phyloP scores from a whole-genome alignment of 2,888 invertebrate species.

The Caenorhabditis plicata region DNA sequence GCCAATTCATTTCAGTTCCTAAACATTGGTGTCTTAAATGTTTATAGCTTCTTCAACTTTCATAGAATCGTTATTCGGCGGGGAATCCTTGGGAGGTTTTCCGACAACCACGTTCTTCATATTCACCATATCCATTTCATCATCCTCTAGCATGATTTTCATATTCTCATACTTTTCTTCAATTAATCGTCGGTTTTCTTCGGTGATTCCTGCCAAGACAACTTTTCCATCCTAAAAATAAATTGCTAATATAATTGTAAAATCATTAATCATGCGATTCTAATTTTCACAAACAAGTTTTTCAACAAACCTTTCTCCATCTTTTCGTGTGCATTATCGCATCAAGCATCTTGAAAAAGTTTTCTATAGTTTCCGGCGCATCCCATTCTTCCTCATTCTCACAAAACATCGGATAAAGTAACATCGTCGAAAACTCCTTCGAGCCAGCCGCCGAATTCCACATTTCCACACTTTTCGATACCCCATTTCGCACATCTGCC shows the following conservation, averaged over 20 bases:
- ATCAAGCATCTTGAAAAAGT: constrained; percentile 23
- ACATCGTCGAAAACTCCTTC: constrained; percentile 12
- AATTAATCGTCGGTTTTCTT: constrained; percentile 10
- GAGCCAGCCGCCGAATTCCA: constrained; percentile 11
- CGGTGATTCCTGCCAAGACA: constrained; percentile 23
- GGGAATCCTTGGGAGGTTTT: no score
- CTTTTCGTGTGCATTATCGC: constrained; percentile 13
- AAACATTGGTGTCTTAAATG: no score
- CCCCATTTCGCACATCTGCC: constrained; percentile 11
- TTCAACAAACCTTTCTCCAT: constrained; percentile 9
- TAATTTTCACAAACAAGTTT: background rate
- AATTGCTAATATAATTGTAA: background rate
- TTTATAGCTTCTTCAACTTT: no score
- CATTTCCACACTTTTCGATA: constrained; percentile 18
- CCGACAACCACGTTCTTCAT: no score
- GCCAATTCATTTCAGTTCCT: no score
- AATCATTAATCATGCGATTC: background rate
- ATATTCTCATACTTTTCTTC: constrained; percentile 14
- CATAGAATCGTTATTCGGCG: no score
- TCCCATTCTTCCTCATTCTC: constrained; percentile 25
- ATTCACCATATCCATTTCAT: no score
- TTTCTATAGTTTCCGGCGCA: constrained; percentile 20
- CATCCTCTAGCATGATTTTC: no score
- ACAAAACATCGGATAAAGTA: constrained; percentile 30
- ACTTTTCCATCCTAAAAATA: constrained; percentile 18